A percentile compares a stretch with the other conserved stretches of the same genome.
These are phyloP conservation scores for Rhynchomys soricoides DNA, from an alignment of 2,113 vertebrate genomes.

Conservation along the genomic window DNA sequence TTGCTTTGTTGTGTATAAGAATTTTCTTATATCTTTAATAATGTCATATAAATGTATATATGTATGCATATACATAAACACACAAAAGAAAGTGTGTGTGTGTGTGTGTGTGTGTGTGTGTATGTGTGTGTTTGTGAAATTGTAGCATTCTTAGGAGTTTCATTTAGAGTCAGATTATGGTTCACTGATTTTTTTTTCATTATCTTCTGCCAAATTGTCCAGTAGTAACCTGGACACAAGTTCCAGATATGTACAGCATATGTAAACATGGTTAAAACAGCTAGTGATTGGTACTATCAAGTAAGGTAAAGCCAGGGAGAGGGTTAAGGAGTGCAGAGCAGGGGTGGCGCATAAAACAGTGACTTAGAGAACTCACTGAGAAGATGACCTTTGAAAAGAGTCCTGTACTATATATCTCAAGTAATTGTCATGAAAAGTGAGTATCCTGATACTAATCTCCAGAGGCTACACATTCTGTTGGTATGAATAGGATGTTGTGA, in stretches of 20 bases:
- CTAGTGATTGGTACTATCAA: background rate
- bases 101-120: background rate
- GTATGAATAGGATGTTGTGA: background rate
- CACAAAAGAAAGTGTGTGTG: background rate
- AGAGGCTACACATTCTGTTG: background rate
- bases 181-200: background rate
- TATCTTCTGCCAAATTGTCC: background rate
- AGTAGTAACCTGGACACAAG: background rate
- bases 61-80: background rate
- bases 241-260: background rate
- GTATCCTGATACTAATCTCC: background rate
- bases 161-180: background rate
- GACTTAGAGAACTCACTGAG: background rate
- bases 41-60: background rate
- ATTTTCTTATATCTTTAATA: background rate
- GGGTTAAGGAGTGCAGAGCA: background rate
- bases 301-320: background rate
- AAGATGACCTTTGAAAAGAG: background rate
- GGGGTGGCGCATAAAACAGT: background rate
- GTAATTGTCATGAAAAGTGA: background rate
- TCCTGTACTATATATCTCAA: background rate
- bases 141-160: background rate
- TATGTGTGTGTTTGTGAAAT: background rate
- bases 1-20: background rate
- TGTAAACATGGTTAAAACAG: background rate